Conservation (phyloP, 2,113 vertebrate genomes). For the Callorhinus ursinus region DNA sequence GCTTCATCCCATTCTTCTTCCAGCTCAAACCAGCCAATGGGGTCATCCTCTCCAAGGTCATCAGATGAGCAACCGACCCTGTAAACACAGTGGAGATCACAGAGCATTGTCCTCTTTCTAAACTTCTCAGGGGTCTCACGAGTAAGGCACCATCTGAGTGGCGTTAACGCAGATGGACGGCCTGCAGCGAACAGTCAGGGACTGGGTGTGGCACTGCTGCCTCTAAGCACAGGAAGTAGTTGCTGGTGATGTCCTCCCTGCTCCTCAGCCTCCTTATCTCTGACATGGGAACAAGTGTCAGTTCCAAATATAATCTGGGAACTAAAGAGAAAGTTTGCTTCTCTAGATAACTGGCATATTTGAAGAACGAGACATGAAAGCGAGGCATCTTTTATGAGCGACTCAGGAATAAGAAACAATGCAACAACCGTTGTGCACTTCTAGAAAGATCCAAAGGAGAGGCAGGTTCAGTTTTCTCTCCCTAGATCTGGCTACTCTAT, state of each 20-base stretch:
- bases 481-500: neutral
- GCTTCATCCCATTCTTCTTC: slow-evolving; percentile 98
- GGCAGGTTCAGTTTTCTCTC: neutral
- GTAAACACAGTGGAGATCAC: neutral
- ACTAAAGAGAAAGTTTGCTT: slow-evolving; percentile 18
- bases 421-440: neutral
- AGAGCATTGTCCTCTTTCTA: neutral
- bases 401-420: neutral
- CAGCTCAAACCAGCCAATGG: slow-evolving; percentile 97
- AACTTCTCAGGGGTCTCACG: neutral
- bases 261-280: neutral
- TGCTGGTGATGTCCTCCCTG: neutral
- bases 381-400: neutral
- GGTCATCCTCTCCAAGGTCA: slow-evolving; percentile 91
- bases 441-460: neutral
- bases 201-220: neutral
- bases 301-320: neutral
- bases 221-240: neutral
- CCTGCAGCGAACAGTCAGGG: neutral
- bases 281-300: neutral
- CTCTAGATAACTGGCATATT: neutral
- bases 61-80: slow-evolving; percentile 80
- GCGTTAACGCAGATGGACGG: neutral
- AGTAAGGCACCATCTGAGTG: neutral
- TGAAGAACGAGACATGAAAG: neutral